These are phyloP conservation scores for Pogonocherus hispidulus DNA, from an alignment of 2,888 invertebrate species.

Conservation along the genomic window DNA sequence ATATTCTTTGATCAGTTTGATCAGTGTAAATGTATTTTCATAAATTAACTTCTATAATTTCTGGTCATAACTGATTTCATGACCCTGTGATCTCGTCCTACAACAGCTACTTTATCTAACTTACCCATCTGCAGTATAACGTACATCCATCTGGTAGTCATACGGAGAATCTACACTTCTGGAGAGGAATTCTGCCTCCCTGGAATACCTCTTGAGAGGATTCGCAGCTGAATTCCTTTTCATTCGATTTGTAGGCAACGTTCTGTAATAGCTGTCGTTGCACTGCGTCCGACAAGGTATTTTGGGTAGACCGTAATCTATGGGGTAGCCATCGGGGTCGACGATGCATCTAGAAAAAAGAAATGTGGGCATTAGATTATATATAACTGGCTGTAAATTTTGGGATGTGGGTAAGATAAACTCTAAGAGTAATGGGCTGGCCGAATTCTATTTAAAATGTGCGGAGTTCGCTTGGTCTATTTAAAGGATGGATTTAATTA, in stretches of 20 bases:
- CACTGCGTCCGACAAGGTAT: slow-evolving; percentile 62
- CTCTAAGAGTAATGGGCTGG: background rate
- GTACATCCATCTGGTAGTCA: slow-evolving; percentile 71
- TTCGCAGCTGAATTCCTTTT: slow-evolving; percentile 71
- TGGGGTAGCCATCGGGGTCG: slow-evolving; percentile 81
- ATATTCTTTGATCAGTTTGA: too few relatives aligned
- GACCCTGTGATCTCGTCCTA: too few relatives aligned
- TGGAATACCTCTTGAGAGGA: slow-evolving; percentile 72
- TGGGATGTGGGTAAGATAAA: background rate
- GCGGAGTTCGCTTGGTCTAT: background rate
- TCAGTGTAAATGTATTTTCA: too few relatives aligned
- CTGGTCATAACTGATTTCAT: too few relatives aligned
- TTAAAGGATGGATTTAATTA: background rate
- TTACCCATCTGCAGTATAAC: slow-evolving; percentile 51
- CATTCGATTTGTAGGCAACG: slow-evolving; percentile 80
- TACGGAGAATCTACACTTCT: slow-evolving; percentile 69
- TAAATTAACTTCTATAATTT: too few relatives aligned
- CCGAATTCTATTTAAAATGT: slow-evolving; percentile 2
- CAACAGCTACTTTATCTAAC: too few relatives aligned
- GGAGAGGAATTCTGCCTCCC: slow-evolving; percentile 77
- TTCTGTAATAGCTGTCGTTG: slow-evolving; percentile 73
- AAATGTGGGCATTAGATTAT: background rate
- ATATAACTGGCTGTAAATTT: slow-evolving; percentile 2
- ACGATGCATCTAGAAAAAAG: slow-evolving; percentile 70
- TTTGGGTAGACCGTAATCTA: slow-evolving; percentile 83